A percentile compares a stretch with the other conserved stretches of the same genome.
Conservation (phyloP, 2,797 vertebrate species). For the Labeo calbasu region DNA sequence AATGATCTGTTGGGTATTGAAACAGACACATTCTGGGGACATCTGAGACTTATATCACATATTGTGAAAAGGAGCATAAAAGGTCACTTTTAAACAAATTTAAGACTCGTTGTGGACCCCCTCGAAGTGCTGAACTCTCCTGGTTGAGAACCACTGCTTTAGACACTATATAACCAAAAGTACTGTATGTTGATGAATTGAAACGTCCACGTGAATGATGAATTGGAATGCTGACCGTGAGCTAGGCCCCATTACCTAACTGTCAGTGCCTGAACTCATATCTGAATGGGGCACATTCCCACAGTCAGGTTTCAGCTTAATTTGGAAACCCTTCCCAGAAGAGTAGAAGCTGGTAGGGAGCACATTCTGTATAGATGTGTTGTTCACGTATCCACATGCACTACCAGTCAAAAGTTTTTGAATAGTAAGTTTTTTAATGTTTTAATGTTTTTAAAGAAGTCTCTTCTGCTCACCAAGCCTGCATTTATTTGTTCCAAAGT, state of each 20-base stretch:
- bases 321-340: background rate
- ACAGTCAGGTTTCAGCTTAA: background rate
- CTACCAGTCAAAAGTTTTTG: no score
- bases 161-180: background rate
- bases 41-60: no score
- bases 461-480: no score
- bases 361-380: background rate
- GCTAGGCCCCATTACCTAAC: background rate
- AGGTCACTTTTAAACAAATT: background rate
- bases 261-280: background rate
- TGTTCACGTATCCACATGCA: background rate
- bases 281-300: conserved; percentile 16
- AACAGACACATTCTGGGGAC: no score
- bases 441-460: no score
- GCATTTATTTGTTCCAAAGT: no score
- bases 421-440: no score
- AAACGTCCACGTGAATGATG: background rate
- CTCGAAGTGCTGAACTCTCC: background rate
- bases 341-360: background rate
- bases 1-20: no score
- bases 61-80: no score
- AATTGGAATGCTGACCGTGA: background rate
- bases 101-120: background rate
- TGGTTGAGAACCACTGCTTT: background rate
- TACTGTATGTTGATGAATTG: background rate